phyloP scores from a whole-genome alignment of 64 coral and sea anemone genomes.

The Cladopsammia gracilis region DNA sequence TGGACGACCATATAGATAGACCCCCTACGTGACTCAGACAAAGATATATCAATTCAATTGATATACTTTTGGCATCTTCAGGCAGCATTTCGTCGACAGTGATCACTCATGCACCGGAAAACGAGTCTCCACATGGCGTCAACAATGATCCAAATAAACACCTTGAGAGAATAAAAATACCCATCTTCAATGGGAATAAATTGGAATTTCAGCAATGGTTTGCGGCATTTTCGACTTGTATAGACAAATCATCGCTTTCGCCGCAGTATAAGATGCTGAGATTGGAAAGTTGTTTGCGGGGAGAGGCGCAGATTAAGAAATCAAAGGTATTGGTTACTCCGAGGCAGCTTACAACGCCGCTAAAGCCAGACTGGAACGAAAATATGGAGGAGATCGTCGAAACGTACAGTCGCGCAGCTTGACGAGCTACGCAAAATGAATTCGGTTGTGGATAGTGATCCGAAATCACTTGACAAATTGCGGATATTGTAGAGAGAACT shows the following conservation, averaged over 20 bases:
- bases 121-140: not conserved
- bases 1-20: no score
- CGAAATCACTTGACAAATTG: conserved; percentile 61
- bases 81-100: not conserved
- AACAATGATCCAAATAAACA: conserved; percentile 33
- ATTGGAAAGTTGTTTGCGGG: conserved; percentile 53
- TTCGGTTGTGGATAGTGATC: conserved; percentile 53
- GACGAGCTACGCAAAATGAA: conserved; percentile 52
- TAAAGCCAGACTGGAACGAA: conserved; percentile 27
- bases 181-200: conserved; percentile 66
- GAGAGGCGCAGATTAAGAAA: not conserved
- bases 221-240: conserved; percentile 65
- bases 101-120: not conserved
- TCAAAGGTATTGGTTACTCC: conserved; percentile 60
- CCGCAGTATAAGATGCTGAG: conserved; percentile 71
- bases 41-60: no score
- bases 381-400: conserved; percentile 69
- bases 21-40: no score
- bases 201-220: conserved; percentile 67
- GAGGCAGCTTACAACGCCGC: conserved; percentile 37
- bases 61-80: conserved; percentile 9
- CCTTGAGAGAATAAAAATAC: conserved; percentile 54
- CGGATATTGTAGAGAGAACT: conserved; percentile 64
- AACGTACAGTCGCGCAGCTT: conserved; percentile 71
- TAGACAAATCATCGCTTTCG: conserved; percentile 49